Conservation (phyloP, 2,113 vertebrate species). For the Tragelaphus buxtoni region DNA sequence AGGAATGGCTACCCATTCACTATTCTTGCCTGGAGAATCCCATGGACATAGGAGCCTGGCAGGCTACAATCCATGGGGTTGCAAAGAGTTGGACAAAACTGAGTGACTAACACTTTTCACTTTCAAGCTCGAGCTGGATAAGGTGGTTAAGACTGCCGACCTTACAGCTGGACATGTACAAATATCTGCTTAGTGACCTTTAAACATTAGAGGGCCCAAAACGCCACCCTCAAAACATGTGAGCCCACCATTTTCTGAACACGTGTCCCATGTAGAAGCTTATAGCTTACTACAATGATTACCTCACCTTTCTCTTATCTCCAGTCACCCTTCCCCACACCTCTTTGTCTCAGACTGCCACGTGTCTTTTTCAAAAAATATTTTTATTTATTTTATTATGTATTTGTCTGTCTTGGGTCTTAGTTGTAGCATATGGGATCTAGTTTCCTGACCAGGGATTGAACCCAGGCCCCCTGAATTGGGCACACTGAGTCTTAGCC, state of each 20-base stretch:
- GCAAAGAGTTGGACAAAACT: not conserved
- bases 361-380: fast-evolving
- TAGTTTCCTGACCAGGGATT: not conserved
- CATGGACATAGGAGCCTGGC: not conserved
- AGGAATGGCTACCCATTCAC: not conserved
- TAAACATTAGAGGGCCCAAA: not conserved
- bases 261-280: not conserved
- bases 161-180: not conserved
- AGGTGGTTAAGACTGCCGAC: not conserved
- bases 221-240: not conserved
- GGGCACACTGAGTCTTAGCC: not conserved
- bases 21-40: not conserved
- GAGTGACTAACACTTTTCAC: not conserved
- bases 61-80: not conserved
- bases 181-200: not conserved
- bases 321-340: not conserved
- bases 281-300: not conserved
- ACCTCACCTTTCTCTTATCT: not conserved
- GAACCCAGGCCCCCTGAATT: not conserved
- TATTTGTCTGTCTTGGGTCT: not conserved
- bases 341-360: not conserved
- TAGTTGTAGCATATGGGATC: not conserved
- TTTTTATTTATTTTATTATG: not conserved
- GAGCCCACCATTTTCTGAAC: not conserved
- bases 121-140: not conserved